A percentile compares a stretch with the other conserved stretches of the same genome.
Conservation (phyloP, 2,113 vertebrate genomes). For the Myrmophylax atrothorax region DNA sequence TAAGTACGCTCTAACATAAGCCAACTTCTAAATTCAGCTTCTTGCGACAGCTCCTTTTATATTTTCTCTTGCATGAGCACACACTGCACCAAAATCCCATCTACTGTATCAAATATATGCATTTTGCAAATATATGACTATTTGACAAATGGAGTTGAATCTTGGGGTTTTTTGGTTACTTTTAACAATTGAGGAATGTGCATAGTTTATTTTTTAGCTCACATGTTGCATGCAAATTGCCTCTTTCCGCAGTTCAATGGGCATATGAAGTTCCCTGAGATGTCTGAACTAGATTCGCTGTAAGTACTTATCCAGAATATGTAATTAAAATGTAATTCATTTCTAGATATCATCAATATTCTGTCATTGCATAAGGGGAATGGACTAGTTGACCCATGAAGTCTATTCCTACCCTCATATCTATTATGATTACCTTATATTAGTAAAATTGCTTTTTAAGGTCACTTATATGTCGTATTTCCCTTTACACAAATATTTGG, state of each 20-base stretch:
- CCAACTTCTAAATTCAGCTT: constrained; percentile 20
- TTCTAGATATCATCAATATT: constrained; percentile 36
- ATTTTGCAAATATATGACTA: constrained; percentile 45
- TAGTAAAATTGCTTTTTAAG: constrained; percentile 53
- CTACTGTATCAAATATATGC: neutral
- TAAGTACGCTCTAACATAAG: neutral
- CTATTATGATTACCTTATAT: constrained; percentile 54
- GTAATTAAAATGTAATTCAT: constrained; percentile 18
- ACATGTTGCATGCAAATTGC: neutral
- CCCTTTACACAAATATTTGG: constrained; percentile 3
- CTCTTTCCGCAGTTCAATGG: neutral
- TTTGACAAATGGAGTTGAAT: constrained; percentile 11
- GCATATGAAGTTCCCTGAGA: neutral
- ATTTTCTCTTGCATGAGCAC: constrained; percentile 10
- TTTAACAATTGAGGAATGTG: neutral
- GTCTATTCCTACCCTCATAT: constrained; percentile 48
- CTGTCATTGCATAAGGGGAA: constrained; percentile 35
- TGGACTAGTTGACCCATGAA: constrained; percentile 50
- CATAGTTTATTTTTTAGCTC: constrained; percentile 30
- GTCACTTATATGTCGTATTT: neutral
- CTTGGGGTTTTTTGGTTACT: neutral
- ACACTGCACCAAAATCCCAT: neutral
- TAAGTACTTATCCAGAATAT: neutral
- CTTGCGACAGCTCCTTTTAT: neutral
- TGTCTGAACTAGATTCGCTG: neutral